These are phyloP conservation scores for Hybognathus amarus DNA, from an alignment of 2,797 vertebrate species.

Conservation along the genomic window DNA sequence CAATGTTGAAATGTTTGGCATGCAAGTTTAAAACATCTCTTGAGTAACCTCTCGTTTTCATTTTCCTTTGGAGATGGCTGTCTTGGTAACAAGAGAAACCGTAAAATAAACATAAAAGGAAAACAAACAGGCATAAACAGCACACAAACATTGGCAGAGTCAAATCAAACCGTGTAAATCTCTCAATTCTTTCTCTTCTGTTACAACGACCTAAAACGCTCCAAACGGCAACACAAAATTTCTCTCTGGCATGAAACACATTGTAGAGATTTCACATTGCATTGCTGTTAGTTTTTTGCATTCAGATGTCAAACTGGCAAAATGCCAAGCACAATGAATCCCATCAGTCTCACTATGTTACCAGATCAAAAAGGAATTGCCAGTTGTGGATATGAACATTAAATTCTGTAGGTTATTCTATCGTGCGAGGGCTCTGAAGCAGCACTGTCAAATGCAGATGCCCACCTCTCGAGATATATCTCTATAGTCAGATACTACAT, in stretches of 20 bases:
- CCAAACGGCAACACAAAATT: neutral
- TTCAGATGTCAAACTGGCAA: constrained; percentile 15
- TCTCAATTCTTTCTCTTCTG: constrained; percentile 22
- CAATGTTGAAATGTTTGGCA: constrained; percentile 45
- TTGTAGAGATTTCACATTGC: constrained; percentile 5
- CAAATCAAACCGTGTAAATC: constrained; percentile 16
- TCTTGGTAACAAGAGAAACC: constrained; percentile 36
- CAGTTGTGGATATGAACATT: constrained; percentile 12
- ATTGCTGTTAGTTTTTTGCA: neutral
- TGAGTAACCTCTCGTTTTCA: constrained; percentile 35
- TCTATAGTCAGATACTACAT: constrained; percentile 47
- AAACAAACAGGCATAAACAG: constrained; percentile 43
- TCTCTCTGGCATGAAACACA: neutral
- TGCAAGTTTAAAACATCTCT: constrained; percentile 42
- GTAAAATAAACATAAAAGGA: constrained; percentile 43
- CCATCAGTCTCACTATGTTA: constrained; percentile 5
- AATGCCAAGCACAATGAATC: constrained; percentile 12
- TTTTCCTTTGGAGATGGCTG: constrained; percentile 35
- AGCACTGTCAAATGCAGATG: constrained; percentile 16
- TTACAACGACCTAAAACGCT: neutral
- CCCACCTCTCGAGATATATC: constrained; percentile 34
- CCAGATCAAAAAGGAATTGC: constrained; percentile 10
- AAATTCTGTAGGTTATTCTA: constrained; percentile 3
- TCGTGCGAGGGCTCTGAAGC: neutral
- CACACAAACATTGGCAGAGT: constrained; percentile 45